A percentile compares a stretch with the other conserved stretches of the same genome.
Conservation (phyloP, 1,140 invertebrate genomes). For the Sitodiplosis mosellana region DNA sequence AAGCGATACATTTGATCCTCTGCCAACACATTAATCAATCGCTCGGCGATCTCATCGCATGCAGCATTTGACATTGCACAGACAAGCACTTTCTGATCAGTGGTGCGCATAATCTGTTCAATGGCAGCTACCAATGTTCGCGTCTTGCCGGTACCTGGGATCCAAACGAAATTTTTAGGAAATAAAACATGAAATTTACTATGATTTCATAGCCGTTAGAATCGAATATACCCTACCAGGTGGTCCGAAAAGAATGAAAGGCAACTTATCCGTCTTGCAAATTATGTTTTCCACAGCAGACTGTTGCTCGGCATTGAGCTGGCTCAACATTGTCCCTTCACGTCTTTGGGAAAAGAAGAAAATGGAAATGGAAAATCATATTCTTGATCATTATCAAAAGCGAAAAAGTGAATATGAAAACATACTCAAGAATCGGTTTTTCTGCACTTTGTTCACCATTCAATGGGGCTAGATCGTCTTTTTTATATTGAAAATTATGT, state of each 20-base stretch:
- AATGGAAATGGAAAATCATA: no score
- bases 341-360: not conserved
- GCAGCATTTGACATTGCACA: constrained; percentile 59
- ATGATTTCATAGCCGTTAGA: not conserved
- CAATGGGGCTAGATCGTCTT: no score
- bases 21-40: constrained; percentile 24
- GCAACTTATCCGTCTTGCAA: not conserved
- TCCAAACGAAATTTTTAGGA: no score
- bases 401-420: no score
- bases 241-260: not conserved
- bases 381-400: no score
- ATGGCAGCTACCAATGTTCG: constrained; percentile 60
- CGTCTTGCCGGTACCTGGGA: constrained; percentile 34
- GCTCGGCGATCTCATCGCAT: constrained; percentile 45
- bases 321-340: not conserved
- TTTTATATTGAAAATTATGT: not conserved
- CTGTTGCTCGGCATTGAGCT: not conserved
- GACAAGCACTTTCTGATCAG: constrained; percentile 37
- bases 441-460: no score
- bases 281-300: not conserved
- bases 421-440: no score
- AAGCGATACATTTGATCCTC: constrained; percentile 22
- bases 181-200: not conserved
- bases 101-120: constrained; percentile 40
- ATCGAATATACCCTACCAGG: not conserved